A percentile compares a stretch with the other conserved stretches of the same genome.
Conservation (phyloP, 2,797 vertebrate genomes). For the Channa striata region DNA sequence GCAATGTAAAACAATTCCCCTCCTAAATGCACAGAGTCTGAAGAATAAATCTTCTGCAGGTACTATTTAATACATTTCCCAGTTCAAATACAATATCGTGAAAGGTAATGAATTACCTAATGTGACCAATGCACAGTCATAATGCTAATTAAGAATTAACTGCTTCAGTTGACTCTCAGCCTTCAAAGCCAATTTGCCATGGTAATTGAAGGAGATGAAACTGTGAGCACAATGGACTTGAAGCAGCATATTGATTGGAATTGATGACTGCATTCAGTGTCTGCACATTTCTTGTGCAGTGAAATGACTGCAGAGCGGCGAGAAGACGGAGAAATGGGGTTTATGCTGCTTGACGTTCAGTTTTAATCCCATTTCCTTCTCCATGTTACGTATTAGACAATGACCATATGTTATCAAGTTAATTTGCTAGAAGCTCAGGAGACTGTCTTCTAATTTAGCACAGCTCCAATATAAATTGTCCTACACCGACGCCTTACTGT, state of each 20-base stretch:
- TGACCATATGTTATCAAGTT: neutral
- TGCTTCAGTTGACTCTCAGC: conserved; percentile 63
- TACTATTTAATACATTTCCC: conserved; percentile 38
- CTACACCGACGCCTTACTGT: conserved; percentile 3
- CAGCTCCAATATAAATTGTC: conserved; percentile 11
- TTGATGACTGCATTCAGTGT: conserved; percentile 66
- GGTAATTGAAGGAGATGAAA: conserved; percentile 78
- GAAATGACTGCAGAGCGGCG: conserved; percentile 19
- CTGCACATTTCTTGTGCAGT: conserved; percentile 25
- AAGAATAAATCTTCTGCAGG: conserved; percentile 41
- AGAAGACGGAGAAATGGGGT: neutral
- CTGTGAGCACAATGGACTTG: conserved; percentile 67
- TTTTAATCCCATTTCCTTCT: conserved; percentile 15
- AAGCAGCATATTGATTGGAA: conserved; percentile 71
- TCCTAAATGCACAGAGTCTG: conserved; percentile 25
- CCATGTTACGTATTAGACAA: neutral
- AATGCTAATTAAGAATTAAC: conserved; percentile 69
- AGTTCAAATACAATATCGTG: conserved; percentile 30
- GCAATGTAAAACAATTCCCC: conserved; percentile 47
- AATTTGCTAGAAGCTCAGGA: conserved; percentile 15
- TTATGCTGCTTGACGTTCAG: conserved; percentile 6
- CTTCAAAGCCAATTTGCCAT: conserved; percentile 69
- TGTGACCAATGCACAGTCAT: conserved; percentile 47
- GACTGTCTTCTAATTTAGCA: conserved; percentile 22
- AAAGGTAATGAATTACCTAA: conserved; percentile 54